phyloP scores from a whole-genome alignment of 2,888 invertebrate genomes.

The Drosophila stalkeri region DNA sequence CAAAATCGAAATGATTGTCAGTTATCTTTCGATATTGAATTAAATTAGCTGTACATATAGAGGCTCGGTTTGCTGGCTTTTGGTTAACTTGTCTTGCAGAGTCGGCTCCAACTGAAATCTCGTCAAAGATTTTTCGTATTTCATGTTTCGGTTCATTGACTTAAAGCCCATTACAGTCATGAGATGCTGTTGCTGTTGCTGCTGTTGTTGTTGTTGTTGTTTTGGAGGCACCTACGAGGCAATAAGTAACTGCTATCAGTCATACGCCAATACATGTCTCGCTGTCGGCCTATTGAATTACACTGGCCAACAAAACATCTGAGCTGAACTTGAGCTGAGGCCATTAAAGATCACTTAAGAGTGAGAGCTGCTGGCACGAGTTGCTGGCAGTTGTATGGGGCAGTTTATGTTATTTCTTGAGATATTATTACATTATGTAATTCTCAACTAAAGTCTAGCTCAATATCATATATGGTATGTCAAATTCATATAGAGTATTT shows the following conservation, averaged over 20 bases:
- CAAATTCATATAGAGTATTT: too few species aligned
- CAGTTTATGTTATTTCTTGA: not conserved
- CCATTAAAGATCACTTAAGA: not conserved
- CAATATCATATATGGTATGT: not conserved
- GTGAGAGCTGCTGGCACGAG: not conserved
- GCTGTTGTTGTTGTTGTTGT: constrained; percentile 24
- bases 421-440: too few species aligned
- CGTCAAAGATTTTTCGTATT: constrained; percentile 32
- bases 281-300: constrained; percentile 60
- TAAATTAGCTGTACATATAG: constrained; percentile 46
- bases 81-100: constrained; percentile 30
- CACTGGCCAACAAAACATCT: constrained; percentile 47
- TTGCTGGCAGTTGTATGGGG: not conserved
- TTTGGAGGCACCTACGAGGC: constrained; percentile 56
- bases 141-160: constrained; percentile 70
- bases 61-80: not conserved
- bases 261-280: constrained; percentile 72
- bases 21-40: constrained; percentile 47
- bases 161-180: constrained; percentile 56
- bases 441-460: not conserved
- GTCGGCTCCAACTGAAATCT: constrained; percentile 20
- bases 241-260: constrained; percentile 70
- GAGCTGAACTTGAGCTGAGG: not conserved
- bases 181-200: constrained; percentile 25
- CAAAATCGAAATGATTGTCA: constrained; percentile 25